phyloP scores from a whole-genome alignment of 92 coral and sea anemone species.

The Bergia puertoricense region DNA sequence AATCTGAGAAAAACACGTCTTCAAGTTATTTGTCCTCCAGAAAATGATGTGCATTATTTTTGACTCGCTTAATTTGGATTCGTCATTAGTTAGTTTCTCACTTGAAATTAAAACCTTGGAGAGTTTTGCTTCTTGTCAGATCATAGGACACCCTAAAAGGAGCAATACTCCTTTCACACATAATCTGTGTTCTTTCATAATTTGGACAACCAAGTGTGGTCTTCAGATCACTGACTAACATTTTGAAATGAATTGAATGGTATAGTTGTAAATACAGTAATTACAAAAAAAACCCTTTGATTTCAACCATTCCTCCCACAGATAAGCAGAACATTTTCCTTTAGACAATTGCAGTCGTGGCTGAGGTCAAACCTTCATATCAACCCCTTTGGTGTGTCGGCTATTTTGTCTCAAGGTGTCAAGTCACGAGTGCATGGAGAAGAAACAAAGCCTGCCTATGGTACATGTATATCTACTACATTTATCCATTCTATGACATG shows the following conservation, averaged over 20 bases:
- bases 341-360: slow-evolving; percentile 93
- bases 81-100: too few species aligned
- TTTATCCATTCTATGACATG: neutral
- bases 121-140: neutral
- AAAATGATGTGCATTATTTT: neutral
- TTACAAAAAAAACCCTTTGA: neutral
- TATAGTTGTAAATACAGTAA: neutral
- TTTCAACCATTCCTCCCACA: neutral
- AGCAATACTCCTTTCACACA: too few species aligned
- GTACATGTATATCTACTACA: slow-evolving; percentile 7
- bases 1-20: neutral
- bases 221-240: neutral
- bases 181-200: too few species aligned
- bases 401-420: slow-evolving; percentile 75
- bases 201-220: neutral
- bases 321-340: slow-evolving; percentile 85
- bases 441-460: slow-evolving; percentile 36
- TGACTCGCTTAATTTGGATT: too few species aligned
- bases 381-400: slow-evolving; percentile 96
- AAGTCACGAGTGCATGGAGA: slow-evolving; percentile 56
- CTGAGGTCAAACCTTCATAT: slow-evolving; percentile 80
- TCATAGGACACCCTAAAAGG: neutral
- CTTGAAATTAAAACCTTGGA: neutral
- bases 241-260: neutral
- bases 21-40: neutral